Evolutionary conservation across 2,888 invertebrate species (phyloP).

Genomic region (Leptura quadrifasciata): DNA sequence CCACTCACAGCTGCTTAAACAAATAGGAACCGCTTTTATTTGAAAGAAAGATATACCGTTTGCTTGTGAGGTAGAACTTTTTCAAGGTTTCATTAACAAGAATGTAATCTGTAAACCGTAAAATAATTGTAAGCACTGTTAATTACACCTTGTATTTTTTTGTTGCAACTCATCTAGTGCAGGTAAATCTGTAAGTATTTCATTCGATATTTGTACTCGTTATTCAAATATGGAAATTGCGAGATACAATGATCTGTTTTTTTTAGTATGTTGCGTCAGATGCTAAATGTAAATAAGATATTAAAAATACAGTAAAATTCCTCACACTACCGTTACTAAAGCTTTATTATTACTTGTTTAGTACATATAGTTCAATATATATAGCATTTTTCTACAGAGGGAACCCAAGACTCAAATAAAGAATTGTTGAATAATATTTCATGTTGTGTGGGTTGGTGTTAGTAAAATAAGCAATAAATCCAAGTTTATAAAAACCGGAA

Average conservation of each 20-base stretch:
- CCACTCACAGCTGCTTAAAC: neutral
- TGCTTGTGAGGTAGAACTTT: neutral
- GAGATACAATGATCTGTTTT: neutral
- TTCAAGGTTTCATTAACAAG: neutral
- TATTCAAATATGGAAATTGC: neutral
- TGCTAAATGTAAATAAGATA: neutral
- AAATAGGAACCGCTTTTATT: neutral
- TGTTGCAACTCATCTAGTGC: neutral
- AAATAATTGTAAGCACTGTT: too few relatives aligned
- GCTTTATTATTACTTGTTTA: neutral
- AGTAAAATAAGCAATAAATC: too few relatives aligned
- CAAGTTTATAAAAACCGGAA: too few relatives aligned
- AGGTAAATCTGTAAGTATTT: neutral
- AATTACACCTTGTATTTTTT: too few relatives aligned
- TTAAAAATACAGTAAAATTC: conserved; percentile 4
- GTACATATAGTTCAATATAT: too few relatives aligned
- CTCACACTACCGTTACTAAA: neutral
- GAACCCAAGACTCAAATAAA: too few relatives aligned
- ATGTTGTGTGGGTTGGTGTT: too few relatives aligned
- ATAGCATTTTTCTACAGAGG: too few relatives aligned
- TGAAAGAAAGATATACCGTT: neutral
- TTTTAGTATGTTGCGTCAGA: neutral
- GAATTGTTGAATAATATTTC: too few relatives aligned
- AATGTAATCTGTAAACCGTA: too few relatives aligned
- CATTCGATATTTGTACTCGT: neutral